phyloP scores from a whole-genome alignment of 1,140 invertebrate species.

The Drosophila albomicans region DNA sequence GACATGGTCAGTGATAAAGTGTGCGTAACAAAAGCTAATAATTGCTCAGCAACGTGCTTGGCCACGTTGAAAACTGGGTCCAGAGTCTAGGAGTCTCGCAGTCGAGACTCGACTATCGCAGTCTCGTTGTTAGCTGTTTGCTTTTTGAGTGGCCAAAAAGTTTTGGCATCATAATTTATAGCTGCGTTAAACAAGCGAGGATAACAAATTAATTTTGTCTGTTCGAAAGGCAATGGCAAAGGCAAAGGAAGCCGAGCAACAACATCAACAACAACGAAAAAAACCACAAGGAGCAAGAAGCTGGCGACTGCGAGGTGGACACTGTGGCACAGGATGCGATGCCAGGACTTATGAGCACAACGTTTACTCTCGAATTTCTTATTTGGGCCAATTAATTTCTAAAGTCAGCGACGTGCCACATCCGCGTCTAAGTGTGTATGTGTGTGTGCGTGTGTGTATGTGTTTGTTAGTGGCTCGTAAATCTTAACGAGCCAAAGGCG shows the following conservation, averaged over 20 bases:
- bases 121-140: conserved; percentile 44
- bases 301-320: conserved; percentile 49
- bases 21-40: conserved; percentile 83
- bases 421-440: conserved; percentile 3
- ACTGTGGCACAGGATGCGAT: conserved; percentile 38
- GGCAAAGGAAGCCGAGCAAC: not conserved
- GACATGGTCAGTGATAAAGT: conserved; percentile 78
- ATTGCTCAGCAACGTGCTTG: conserved; percentile 76
- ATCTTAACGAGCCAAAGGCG: conserved; percentile 80
- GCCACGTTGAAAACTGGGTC: conserved; percentile 66
- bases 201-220: conserved; percentile 84
- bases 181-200: conserved; percentile 83
- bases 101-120: not conserved
- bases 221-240: conserved; percentile 42
- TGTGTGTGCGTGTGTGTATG: conserved; percentile 40
- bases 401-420: conserved; percentile 75
- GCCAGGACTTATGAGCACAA: conserved; percentile 77
- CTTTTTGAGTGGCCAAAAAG: conserved; percentile 80
- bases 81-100: conserved; percentile 10
- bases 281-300: conserved; percentile 53
- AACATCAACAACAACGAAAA: conserved; percentile 9
- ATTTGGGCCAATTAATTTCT: conserved; percentile 84
- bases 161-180: conserved; percentile 83
- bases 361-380: conserved; percentile 81
- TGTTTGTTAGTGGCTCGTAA: conserved; percentile 63